A percentile compares a stretch with the other conserved stretches of the same genome.
phyloP scores from a whole-genome alignment of 2,888 invertebrate species.

The Eueremaeus valkanovi region DNA sequence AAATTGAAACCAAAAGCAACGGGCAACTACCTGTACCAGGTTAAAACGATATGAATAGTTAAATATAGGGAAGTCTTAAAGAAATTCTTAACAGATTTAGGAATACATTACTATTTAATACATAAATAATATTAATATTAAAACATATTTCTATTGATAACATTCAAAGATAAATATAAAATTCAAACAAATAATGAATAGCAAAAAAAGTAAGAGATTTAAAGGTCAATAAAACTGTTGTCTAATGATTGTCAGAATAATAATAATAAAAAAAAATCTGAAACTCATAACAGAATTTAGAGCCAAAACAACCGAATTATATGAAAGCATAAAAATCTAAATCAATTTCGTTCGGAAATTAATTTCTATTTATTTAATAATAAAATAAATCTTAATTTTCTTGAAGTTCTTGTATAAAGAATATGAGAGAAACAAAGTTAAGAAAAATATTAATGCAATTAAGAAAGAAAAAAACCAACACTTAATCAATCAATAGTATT shows the following conservation, averaged over 20 bases:
- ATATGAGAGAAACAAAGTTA: not conserved
- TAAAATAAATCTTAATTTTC: no score
- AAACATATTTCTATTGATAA: not conserved
- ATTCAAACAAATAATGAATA: constrained; percentile 3
- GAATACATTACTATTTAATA: not conserved
- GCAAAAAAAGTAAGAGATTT: not conserved
- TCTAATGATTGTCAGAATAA: not conserved
- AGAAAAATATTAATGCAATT: not conserved
- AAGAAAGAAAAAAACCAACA: not conserved
- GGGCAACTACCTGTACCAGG: no score
- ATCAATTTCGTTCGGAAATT: no score
- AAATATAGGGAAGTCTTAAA: no score
- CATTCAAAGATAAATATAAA: not conserved
- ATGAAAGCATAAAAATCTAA: no score
- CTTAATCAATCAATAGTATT: not conserved
- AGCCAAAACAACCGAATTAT: no score
- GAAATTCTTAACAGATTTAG: not conserved
- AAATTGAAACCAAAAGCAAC: no score
- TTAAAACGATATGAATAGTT: no score
- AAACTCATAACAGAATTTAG: no score
- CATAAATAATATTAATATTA: not conserved
- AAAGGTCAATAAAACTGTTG: constrained; percentile 5
- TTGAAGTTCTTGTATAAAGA: no score
- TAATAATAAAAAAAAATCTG: not conserved
- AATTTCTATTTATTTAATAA: no score